Percentiles rank a stretch among this genome's conserved stretches.
These are phyloP conservation scores for Caenorhabditis panamensis DNA, from an alignment of 2,888 invertebrate genomes.

Conservation along the genomic window DNA sequence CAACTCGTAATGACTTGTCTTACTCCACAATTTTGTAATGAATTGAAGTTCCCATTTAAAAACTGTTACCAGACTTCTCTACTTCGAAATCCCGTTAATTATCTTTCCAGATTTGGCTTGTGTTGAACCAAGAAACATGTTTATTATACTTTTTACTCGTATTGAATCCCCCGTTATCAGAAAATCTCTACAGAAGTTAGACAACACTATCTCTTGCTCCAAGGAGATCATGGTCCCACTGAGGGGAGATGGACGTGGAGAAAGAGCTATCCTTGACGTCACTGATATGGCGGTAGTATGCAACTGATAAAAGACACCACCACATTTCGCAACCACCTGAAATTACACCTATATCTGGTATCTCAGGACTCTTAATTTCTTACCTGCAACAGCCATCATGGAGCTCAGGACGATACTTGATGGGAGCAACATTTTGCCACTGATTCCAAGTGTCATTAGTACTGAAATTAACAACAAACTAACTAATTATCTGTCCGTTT, in stretches of 20 bases:
- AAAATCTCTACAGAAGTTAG: neutral
- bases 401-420: constrained; percentile 66
- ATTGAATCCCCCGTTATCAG: neutral
- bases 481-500: neutral
- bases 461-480: constrained; percentile 32
- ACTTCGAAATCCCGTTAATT: no score
- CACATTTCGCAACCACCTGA: constrained; percentile 66
- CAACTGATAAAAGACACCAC: constrained; percentile 67
- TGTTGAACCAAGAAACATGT: no score
- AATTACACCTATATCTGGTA: neutral
- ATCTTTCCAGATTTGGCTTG: no score
- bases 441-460: constrained; percentile 59
- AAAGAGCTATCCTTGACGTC: constrained; percentile 21
- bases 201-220: constrained; percentile 45
- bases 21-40: no score
- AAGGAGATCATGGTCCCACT: constrained; percentile 29
- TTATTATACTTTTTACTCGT: no score
- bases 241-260: constrained; percentile 45
- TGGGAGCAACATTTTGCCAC: constrained; percentile 65
- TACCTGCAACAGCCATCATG: constrained; percentile 68
- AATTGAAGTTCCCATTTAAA: no score
- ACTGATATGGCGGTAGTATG: constrained; percentile 59
- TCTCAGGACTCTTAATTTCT: neutral
- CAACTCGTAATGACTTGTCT: no score
- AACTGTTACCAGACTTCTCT: no score